Evolutionary conservation across 2,797 vertebrate species (phyloP), one percentile per base, ranked within the genome.

Genomic region (Epinephelus coioides): DNA sequence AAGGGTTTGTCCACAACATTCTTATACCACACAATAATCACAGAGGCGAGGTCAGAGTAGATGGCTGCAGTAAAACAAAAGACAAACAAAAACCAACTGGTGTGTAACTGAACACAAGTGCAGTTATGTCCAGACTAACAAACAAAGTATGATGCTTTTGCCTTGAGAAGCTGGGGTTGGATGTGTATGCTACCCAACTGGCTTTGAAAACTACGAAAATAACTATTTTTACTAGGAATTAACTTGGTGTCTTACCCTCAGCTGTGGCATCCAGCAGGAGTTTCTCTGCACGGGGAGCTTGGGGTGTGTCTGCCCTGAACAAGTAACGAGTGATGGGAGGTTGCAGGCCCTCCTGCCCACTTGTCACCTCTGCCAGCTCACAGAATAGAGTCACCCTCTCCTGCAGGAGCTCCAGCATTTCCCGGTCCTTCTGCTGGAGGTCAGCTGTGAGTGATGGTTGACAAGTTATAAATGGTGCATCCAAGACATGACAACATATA

Each of bases 351-450:
- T 68, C 94, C 81, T 82, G 65, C 91, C 94, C 86, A 0, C 87
- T 85, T 0, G 95, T 96, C 79, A 97, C 92, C 34, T 96, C 96
- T 3, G 95, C 86, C 80, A 97, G 94, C 79, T 98, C 97, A 0
- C 95, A 95, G 50, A 98, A 98, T 0, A 98, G 94, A 4, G 94
- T 95, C 0, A 97, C 97, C 34, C 97, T 93, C 91, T 98, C 97
- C 87, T 97, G 96, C 21, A 98, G 93, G 44, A 98, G 96, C 70
- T 96, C 96, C 38, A 96, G 82, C 60, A 98, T 94, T 2, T 97
- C 96, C 1, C 91, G 92, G 89, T 98, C 97, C 23, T 96, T 96
- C 87, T 98, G 97, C 76, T 96, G 96, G 72, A 98, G 95, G 30
- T 97, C 97, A 77, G 95, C 97, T 97, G 89, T 19, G 27, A 27